These are phyloP conservation scores for Poeciliopsis turneri DNA, from an alignment of 2,797 vertebrate genomes.

Conservation along the genomic window DNA sequence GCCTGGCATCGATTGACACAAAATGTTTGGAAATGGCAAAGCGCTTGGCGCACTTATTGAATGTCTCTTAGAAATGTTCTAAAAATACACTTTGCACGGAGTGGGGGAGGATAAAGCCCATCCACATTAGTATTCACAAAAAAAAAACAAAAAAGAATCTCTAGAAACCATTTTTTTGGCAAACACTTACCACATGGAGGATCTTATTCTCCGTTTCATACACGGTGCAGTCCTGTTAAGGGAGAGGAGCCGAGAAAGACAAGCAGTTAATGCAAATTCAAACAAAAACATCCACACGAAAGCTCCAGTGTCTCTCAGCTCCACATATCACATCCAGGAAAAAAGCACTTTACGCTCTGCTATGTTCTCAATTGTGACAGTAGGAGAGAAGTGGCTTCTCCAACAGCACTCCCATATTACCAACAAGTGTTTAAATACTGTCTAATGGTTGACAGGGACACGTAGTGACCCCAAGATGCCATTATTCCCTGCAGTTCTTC, in stretches of 20 bases:
- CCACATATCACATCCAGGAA: slow-evolving; percentile 31
- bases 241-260: slow-evolving; percentile 18
- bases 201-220: slow-evolving; percentile 96
- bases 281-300: slow-evolving; percentile 31
- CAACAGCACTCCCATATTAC: not conserved
- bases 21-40: not conserved
- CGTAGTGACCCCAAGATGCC: not conserved
- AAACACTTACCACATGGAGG: slow-evolving; percentile 91
- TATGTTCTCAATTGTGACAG: too few relatives aligned
- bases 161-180: not conserved
- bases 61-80: not conserved
- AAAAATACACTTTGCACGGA: not conserved
- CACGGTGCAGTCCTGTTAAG: slow-evolving; percentile 87
- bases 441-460: not conserved
- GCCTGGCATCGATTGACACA: not conserved
- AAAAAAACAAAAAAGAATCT: not conserved
- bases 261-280: slow-evolving; percentile 27
- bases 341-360: slow-evolving; percentile 10
- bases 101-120: not conserved
- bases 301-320: slow-evolving; percentile 47
- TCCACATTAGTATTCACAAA: not conserved
- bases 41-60: not conserved
- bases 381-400: not conserved
- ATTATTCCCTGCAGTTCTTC: not conserved
- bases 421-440: not conserved